Evolutionary conservation across 1,140 invertebrate genomes (phyloP), one percentile per base, ranked within the genome.

Genomic region (Globodera ellingtonae): DNA sequence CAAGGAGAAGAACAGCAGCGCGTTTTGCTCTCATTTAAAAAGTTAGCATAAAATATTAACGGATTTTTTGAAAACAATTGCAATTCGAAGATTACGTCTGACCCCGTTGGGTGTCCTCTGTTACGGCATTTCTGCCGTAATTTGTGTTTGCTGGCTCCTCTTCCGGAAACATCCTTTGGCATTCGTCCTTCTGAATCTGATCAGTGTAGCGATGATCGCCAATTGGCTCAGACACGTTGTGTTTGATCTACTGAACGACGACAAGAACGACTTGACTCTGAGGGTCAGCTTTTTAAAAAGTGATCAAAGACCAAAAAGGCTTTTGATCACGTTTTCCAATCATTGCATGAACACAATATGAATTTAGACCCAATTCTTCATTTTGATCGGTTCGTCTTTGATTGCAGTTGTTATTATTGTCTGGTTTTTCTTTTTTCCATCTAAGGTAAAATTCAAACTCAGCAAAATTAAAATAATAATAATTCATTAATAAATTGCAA

Each of bases 1-100:
- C 59, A 62, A 13, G 59, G 59, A n/a, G 59, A 62, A 62, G n/a
- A n/a, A n/a, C n/a, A n/a, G n/a, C 59, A 62, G 59, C 59, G 59
- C 13, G n/a, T 15, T 15, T 62, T 62, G 59, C 59, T 62, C 59
- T 62, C 59, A 62, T 62, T 13, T 13, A 1, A 3, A 62, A 62
- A 62, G 59, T 62, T n/a, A 62, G 59, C 1, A 62, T n/a, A 62
- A 62, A 62, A 62, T 13, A 62, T 13, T n/a, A 62, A 1, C 13
- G 2, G 2, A 35, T 35, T 35, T 35, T 35, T 35, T 0, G 2
- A 35, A 15, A 62, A 0, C 1, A 15, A 62, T 1, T 1, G 1
- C n/a, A 62, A 15, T 62, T 62, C n/a, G 13, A 62, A 35, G 59
- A 1, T 62, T 15, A 1, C 59, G n/a, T 15, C 59, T 62, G 13